A percentile compares a stretch with the other conserved stretches of the same genome.
Evolutionary conservation across 2,113 vertebrate species (phyloP).

Genomic region (Carassius gibelio): DNA sequence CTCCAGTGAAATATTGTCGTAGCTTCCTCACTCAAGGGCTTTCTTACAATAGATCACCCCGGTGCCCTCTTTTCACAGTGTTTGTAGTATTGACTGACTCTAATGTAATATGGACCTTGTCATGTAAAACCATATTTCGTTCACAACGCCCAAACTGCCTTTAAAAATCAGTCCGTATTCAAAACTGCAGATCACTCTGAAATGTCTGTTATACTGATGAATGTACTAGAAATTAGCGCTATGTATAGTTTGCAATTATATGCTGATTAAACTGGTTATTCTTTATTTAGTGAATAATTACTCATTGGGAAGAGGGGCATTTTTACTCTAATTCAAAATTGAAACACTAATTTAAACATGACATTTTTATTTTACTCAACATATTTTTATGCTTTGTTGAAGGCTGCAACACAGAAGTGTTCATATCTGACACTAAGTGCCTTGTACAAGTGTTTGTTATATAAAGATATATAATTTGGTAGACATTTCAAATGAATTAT

Average conservation of each 20-base stretch:
- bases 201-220: not conserved
- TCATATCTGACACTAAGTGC: not conserved
- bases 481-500: not conserved
- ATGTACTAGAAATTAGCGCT: not conserved
- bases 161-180: not conserved
- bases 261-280: not conserved
- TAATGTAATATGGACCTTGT: not conserved
- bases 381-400: too few relatives aligned
- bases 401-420: not conserved
- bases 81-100: constrained; percentile 29
- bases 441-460: not conserved
- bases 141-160: not conserved
- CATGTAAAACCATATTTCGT: not conserved
- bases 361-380: too few relatives aligned
- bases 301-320: not conserved
- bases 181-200: not conserved
- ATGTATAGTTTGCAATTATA: not conserved
- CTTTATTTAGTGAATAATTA: not conserved
- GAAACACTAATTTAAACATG: not conserved
- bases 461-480: not conserved
- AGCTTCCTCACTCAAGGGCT: constrained; percentile 23
- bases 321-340: too few relatives aligned
- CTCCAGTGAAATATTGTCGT: not conserved
- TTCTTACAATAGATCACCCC: constrained; percentile 37
- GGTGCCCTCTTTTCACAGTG: not conserved